phyloP scores from a whole-genome alignment of 2,888 invertebrate genomes.

The Rhagonycha lutea region DNA sequence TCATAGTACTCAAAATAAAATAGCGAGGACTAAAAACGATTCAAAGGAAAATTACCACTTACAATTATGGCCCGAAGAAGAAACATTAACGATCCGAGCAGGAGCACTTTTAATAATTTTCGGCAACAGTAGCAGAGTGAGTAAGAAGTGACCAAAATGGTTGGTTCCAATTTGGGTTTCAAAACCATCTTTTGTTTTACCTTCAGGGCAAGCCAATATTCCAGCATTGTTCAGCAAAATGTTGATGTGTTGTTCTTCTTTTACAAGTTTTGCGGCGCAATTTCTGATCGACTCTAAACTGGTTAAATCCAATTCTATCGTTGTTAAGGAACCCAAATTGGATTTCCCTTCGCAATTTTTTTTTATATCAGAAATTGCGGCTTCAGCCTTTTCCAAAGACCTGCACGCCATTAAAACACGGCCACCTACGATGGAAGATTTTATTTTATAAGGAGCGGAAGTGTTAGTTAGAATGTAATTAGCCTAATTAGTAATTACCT shows the following conservation, averaged over 20 bases:
- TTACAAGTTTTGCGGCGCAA: conserved; percentile 51
- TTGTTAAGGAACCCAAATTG: conserved; percentile 51
- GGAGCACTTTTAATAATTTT: conserved; percentile 60
- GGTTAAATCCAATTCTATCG: conserved; percentile 54
- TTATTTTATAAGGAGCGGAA: too few relatives aligned
- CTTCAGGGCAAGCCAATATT: conserved; percentile 64
- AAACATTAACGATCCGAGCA: conserved; percentile 56
- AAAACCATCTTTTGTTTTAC: too few relatives aligned
- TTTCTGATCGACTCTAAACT: conserved; percentile 51
- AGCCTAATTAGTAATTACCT: too few relatives aligned
- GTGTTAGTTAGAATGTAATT: too few relatives aligned
- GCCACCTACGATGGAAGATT: conserved; percentile 20
- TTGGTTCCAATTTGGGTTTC: too few relatives aligned
- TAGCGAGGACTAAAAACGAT: too few relatives aligned
- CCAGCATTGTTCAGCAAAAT: conserved; percentile 74
- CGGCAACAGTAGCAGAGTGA: conserved; percentile 54
- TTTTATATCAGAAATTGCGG: conserved; percentile 58
- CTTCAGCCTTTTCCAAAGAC: conserved; percentile 39
- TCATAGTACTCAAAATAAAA: background rate
- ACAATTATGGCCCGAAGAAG: conserved; percentile 50
- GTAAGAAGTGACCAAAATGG: conserved; percentile 46
- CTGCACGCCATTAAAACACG: conserved; percentile 59
- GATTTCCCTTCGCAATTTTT: conserved; percentile 43
- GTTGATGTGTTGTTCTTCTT: conserved; percentile 60
- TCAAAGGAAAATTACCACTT: too few relatives aligned